A percentile compares a stretch with the other conserved stretches of the same genome.
Conservation (phyloP, 2,113 vertebrate species). For the Ibidorhyncha struthersii region DNA sequence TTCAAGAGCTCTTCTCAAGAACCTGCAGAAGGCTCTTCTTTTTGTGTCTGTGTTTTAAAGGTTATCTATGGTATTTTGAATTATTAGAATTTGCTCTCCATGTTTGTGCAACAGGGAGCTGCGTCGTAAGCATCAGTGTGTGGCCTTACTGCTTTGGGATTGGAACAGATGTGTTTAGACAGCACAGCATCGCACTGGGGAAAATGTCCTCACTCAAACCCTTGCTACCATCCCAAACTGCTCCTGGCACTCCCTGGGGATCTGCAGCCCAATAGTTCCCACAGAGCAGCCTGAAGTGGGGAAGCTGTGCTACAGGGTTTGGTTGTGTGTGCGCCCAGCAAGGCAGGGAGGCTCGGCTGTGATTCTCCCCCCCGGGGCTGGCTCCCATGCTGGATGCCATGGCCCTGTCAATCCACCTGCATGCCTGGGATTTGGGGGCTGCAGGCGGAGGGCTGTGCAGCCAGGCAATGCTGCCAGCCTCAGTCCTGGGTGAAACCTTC, state of each 20-base stretch:
- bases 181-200: not conserved
- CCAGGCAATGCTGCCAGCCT: not conserved
- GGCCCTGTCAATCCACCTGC: not conserved
- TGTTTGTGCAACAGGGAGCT: not conserved
- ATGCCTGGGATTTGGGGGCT: not conserved
- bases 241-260: not conserved
- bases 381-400: not conserved
- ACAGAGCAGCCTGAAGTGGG: not conserved
- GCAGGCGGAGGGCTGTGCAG: not conserved
- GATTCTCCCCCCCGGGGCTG: not conserved
- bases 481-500: not conserved
- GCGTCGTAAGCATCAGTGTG: accelerated
- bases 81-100: not conserved
- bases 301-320: not conserved
- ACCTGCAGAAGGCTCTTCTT: not conserved
- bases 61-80: not conserved
- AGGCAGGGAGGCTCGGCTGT: not conserved
- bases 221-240: not conserved
- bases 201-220: not conserved
- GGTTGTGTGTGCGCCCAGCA: not conserved
- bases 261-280: not conserved
- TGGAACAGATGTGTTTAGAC: not conserved
- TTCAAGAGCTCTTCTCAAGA: not conserved
- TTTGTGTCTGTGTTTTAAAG: not conserved
- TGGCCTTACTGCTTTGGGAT: not conserved